Evolutionary conservation across 1,140 invertebrate genomes (phyloP).

Genomic region (Nasonia longicornis): DNA sequence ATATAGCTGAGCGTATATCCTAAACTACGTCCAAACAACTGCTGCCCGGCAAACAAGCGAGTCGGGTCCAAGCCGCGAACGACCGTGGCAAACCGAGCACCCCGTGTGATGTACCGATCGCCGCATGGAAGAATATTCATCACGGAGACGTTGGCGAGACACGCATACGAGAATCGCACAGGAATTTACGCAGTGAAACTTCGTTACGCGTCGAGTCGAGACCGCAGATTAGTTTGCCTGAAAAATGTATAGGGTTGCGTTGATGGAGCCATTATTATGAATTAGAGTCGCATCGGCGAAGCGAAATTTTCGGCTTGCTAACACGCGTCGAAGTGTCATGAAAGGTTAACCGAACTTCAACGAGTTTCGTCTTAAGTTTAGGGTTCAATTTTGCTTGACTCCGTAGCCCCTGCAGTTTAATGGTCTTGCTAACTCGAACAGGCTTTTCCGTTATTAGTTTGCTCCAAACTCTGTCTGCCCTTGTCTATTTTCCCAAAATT

Average conservation of each 20-base stretch:
- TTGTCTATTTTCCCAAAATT: constrained; percentile 49
- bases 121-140: too few species aligned
- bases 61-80: constrained; percentile 8
- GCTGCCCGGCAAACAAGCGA: constrained; percentile 18
- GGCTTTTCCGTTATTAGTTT: constrained; percentile 66
- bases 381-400: constrained; percentile 57
- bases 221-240: too few species aligned
- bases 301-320: constrained; percentile 34
- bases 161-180: too few species aligned
- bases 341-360: constrained; percentile 64
- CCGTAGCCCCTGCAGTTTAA: constrained; percentile 55
- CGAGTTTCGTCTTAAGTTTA: constrained; percentile 61
- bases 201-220: too few species aligned
- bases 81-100: neutral
- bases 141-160: too few species aligned
- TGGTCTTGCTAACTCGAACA: constrained; percentile 65
- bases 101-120: neutral
- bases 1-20: constrained; percentile 54
- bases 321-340: constrained; percentile 59
- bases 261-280: neutral
- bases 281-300: neutral
- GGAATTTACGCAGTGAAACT: too few species aligned
- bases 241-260: neutral
- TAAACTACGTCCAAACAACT: constrained; percentile 50
- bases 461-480: constrained; percentile 47